A percentile compares a stretch with the other conserved stretches of the same genome.
Evolutionary conservation across 2,113 vertebrate genomes (phyloP).

Genomic region (Lampris megalopsis): DNA sequence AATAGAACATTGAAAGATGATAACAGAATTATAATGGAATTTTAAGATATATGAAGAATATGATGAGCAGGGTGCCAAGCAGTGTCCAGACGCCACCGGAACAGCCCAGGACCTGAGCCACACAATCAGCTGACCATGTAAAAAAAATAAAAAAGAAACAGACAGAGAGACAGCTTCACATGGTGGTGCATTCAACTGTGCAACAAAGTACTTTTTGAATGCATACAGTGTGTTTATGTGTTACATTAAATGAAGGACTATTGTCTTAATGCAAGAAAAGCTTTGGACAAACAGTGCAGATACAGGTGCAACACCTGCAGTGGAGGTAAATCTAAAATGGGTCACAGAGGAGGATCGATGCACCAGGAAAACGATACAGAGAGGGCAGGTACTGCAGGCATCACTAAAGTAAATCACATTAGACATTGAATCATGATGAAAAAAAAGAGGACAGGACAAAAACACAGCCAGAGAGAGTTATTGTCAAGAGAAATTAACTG

Average conservation of each 20-base stretch:
- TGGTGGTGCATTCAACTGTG: too few relatives aligned
- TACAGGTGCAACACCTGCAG: conserved; percentile 62
- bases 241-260: conserved; percentile 25
- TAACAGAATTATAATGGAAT: too few relatives aligned
- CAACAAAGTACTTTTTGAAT: neutral
- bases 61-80: too few relatives aligned
- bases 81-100: too few relatives aligned
- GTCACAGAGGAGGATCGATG: conserved; percentile 69
- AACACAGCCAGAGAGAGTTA: conserved; percentile 47
- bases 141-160: too few relatives aligned
- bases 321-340: conserved; percentile 71
- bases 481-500: conserved; percentile 40
- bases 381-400: conserved; percentile 70
- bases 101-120: too few relatives aligned
- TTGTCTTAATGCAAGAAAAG: conserved; percentile 43
- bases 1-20: too few relatives aligned
- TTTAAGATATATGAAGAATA: too few relatives aligned
- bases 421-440: conserved; percentile 65
- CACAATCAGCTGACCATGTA: too few relatives aligned
- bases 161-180: too few relatives aligned
- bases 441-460: conserved; percentile 37
- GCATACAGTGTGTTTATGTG: conserved; percentile 26
- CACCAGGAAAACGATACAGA: conserved; percentile 63
- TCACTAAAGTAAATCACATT: conserved; percentile 74
- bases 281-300: conserved; percentile 69